These are phyloP conservation scores for Ectemnius cavifrons DNA, from an alignment of 2,888 invertebrate genomes.

Conservation along the genomic window DNA sequence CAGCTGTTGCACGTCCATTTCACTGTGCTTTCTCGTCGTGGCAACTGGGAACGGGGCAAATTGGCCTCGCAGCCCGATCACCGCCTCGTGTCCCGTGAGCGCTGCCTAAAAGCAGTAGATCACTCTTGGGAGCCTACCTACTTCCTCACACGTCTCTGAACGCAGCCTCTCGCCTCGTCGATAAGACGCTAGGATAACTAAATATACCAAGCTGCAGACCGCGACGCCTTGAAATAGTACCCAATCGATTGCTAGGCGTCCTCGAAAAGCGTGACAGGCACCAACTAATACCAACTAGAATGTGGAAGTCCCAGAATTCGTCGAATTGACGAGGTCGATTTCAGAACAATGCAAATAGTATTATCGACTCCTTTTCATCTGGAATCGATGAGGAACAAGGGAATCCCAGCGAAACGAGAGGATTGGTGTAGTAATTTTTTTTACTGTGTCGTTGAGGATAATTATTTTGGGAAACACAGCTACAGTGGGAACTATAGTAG, in stretches of 20 bases:
- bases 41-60: conserved; percentile 47
- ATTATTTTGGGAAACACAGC: conserved; percentile 15
- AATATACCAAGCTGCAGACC: conserved; percentile 9
- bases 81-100: conserved; percentile 53
- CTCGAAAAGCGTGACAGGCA: not conserved
- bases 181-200: conserved; percentile 23
- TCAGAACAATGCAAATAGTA: no score
- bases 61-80: conserved; percentile 59
- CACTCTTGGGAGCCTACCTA: conserved; percentile 35
- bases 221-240: conserved; percentile 30
- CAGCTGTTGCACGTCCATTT: conserved; percentile 71
- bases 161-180: conserved; percentile 35
- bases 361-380: no score
- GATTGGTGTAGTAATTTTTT: no score
- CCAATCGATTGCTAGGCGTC: conserved; percentile 27
- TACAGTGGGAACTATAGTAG: not conserved
- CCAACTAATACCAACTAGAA: not conserved
- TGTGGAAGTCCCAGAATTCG: not conserved
- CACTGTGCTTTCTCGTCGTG: conserved; percentile 55
- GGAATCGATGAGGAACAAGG: no score
- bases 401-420: no score
- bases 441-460: conserved; percentile 20
- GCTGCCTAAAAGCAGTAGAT: conserved; percentile 62
- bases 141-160: conserved; percentile 54
- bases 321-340: no score